Percentiles rank a stretch among this genome's conserved stretches.
phyloP scores from a whole-genome alignment of 2,888 invertebrate genomes.

The Pogonocherus hispidulus region DNA sequence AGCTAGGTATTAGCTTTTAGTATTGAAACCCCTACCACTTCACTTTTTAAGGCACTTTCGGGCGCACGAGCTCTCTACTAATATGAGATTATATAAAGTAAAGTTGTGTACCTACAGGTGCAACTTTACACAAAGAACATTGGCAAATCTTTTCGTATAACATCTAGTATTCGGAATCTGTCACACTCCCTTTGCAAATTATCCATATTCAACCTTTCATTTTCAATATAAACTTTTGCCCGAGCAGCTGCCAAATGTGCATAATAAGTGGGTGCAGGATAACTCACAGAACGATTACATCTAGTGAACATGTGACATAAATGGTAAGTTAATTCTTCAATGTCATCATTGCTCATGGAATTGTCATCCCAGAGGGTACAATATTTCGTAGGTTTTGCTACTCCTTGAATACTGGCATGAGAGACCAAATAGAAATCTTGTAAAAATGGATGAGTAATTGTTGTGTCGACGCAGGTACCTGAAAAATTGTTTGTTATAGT shows the following conservation, averaged over 20 bases:
- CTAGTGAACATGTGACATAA: slow-evolving; percentile 89
- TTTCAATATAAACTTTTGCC: slow-evolving; percentile 71
- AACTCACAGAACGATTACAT: slow-evolving; percentile 86
- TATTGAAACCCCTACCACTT: too few relatives aligned
- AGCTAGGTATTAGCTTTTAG: too few relatives aligned
- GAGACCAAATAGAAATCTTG: slow-evolving; percentile 88
- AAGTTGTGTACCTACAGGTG: too few relatives aligned
- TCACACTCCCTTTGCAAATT: slow-evolving; percentile 71
- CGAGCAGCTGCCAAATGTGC: slow-evolving; percentile 89
- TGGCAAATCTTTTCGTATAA: slow-evolving; percentile 72
- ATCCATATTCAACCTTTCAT: slow-evolving; percentile 65
- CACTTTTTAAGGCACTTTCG: too few relatives aligned
- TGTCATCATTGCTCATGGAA: slow-evolving; percentile 77
- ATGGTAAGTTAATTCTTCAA: slow-evolving; percentile 85
- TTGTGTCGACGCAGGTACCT: slow-evolving; percentile 77
- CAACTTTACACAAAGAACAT: slow-evolving; percentile 80
- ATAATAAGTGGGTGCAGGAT: slow-evolving; percentile 90
- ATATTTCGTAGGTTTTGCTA: slow-evolving; percentile 89
- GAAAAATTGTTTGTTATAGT: slow-evolving; percentile 24
- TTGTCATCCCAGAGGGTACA: slow-evolving; percentile 87
- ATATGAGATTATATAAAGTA: too few relatives aligned
- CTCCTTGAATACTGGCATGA: slow-evolving; percentile 83
- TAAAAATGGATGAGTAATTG: slow-evolving; percentile 88
- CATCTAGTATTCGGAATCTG: slow-evolving; percentile 70
- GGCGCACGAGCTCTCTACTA: too few relatives aligned